These are phyloP conservation scores for Paedocypris micromegethes DNA, from an alignment of 2,797 vertebrate genomes.

Conservation along the genomic window DNA sequence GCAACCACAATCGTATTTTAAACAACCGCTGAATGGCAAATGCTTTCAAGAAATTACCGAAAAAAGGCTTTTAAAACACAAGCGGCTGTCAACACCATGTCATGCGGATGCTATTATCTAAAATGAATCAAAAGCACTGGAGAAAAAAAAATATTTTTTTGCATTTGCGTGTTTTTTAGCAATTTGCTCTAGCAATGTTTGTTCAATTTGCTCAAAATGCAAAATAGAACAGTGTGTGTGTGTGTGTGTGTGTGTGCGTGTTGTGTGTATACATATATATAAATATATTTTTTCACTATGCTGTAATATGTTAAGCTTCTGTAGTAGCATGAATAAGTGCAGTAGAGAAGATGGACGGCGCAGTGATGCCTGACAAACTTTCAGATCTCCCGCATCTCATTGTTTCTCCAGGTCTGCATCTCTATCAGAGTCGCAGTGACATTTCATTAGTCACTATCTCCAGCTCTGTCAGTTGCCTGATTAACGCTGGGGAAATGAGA, in stretches of 20 bases:
- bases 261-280: background rate
- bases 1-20: slow-evolving; percentile 45
- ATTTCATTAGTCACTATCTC: slow-evolving; percentile 43
- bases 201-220: no score
- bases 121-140: background rate
- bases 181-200: no score
- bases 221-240: no score
- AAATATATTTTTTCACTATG: background rate
- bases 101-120: no score
- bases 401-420: slow-evolving; percentile 30
- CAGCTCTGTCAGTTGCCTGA: slow-evolving; percentile 39
- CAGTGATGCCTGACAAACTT: background rate
- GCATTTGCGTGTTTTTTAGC: no score
- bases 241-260: no score
- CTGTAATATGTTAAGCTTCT: no score
- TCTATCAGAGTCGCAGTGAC: slow-evolving; percentile 43
- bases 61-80: slow-evolving; percentile 20
- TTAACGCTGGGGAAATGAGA: slow-evolving; percentile 40
- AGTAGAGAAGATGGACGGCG: background rate
- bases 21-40: slow-evolving; percentile 43
- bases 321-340: no score
- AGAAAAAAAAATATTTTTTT: no score
- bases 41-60: slow-evolving; percentile 51
- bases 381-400: slow-evolving; percentile 11
- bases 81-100: no score